Base-by-base conservation (phyloP, 2,797 vertebrate species). In the Microctenopoma lineatum region DNA sequence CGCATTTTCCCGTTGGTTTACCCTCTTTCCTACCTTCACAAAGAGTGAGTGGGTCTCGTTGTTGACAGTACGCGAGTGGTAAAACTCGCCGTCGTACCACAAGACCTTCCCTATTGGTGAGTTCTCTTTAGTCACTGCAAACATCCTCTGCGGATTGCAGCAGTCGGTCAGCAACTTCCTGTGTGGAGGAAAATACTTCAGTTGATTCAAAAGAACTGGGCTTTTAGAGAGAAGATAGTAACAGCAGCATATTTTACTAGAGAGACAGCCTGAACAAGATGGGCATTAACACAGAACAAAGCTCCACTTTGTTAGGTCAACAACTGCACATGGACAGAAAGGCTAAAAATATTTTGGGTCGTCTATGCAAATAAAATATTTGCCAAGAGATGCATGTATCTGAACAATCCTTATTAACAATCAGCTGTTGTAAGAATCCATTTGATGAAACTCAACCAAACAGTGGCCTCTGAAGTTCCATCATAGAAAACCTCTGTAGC, bases 71-170 rank as follows among this genome's bases (percentile, higher is more conserved):
- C 95, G 95, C 1, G 94, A 98, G 87, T 98, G 94, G 59, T 98
- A 95, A 66, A 98, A 89, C 84, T 99, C 98, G 7, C 97, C 97
- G 0, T 99, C 98, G 25, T 97, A 99, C 97, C 97, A 98, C 90
- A 99, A 86, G 51, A 95, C 96, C 70, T 96, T 97, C 59, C 98
- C 98, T 80, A 96, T 86, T 0, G 96, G 96, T 0, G 98, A 96
- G 83, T 99, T 99, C 76, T 89, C 87, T 89, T 98, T 97, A 25
- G 97, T 99, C 84, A 99, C 93, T 0, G 96, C 96, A 77, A 99
- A 99, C 89, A 95, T 96, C 76, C 84, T 93, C 56, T 81, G 87
- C 0, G 97, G 96, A 47, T 97, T 87, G 11, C 98, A 99, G 91
- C 98, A 99, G 26, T 96, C 95, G 27, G 94, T 91, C 82, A 99